A percentile compares a stretch with the other conserved stretches of the same genome.
Evolutionary conservation across 1,140 invertebrate genomes (phyloP).

Genomic region (Polypedilum pembai): DNA sequence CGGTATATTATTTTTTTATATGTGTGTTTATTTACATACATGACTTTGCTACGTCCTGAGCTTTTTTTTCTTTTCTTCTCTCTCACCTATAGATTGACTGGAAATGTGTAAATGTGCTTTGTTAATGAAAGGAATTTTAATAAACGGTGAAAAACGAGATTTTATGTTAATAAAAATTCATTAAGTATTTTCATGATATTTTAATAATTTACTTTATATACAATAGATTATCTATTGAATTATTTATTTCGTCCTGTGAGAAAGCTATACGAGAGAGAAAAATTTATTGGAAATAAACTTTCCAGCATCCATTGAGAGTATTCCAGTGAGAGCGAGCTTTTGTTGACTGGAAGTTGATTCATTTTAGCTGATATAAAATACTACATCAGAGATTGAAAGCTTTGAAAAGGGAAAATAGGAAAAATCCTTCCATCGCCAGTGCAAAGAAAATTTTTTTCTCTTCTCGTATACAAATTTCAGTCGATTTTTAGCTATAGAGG

Average conservation of each 20-base stretch:
- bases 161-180: too few relatives aligned
- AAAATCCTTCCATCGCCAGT: conserved; percentile 3
- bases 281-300: neutral
- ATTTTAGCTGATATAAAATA: neutral
- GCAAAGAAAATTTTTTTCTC: neutral
- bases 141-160: too few relatives aligned
- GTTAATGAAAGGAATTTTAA: too few relatives aligned
- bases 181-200: too few relatives aligned
- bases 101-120: neutral
- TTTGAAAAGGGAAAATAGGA: neutral
- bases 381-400: neutral
- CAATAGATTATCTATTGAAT: too few relatives aligned
- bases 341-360: neutral
- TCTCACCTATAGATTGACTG: too few relatives aligned
- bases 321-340: too few relatives aligned
- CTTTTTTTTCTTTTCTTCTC: neutral
- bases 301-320: neutral
- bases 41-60: neutral
- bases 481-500: conserved; percentile 26
- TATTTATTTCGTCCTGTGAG: too few relatives aligned
- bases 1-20: too few relatives aligned
- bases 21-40: neutral
- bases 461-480: neutral
- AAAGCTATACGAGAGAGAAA: too few relatives aligned
- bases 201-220: too few relatives aligned